Base-by-base conservation (phyloP, 2,113 vertebrate genomes). In the Ophiodon elongatus region DNA sequence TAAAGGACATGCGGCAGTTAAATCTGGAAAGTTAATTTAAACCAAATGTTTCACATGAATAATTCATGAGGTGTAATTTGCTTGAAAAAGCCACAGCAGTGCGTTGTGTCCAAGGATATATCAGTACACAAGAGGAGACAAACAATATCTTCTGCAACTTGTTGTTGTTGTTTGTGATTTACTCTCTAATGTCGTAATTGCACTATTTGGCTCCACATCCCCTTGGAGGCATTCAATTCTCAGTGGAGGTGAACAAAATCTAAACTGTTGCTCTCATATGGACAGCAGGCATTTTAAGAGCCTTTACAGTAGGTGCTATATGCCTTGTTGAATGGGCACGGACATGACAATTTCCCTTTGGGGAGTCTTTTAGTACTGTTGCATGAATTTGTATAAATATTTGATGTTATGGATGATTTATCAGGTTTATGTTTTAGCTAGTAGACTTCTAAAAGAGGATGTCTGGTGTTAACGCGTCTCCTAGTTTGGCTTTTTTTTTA, bases 31-130 rank as follows among this genome's bases (percentile, higher is more conserved):
- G 73, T 87, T 88, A 68, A 91, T 73, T 56, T 57, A 85, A 89
- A 85, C 82, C 91, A 88, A 88, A 89, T 90, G 86, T 89, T 78
- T 2, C 1, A 81, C 79, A 75, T 93, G 77, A 89, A 91, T 87
- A 76, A 89, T 91, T 81, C 72, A 85, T 76, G 41, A 39, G 78
- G 11, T 66, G 35, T 50, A 62, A 79, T 90, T 79, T 75, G 10
- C 65, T 85, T 84, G 76, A 65, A 86, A 79, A 83, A 85, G 84
- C 76, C 82, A 82, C 72, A 71, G 43, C 68, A 43, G 74, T 11
- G 64, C 41, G 17, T 21, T n/a, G 15, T 54, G 64, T 82, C 82
- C 27, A 10, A 73, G 41, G 78, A 78, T 37, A 56, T 15, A 35
- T 67, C 69, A 29, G 47, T 5, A 10, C 15, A 13, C 2, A 41